Evolutionary conservation across 2,888 invertebrate genomes (phyloP), one percentile per base, ranked within the genome.

Genomic region (Euclidia mi): DNA sequence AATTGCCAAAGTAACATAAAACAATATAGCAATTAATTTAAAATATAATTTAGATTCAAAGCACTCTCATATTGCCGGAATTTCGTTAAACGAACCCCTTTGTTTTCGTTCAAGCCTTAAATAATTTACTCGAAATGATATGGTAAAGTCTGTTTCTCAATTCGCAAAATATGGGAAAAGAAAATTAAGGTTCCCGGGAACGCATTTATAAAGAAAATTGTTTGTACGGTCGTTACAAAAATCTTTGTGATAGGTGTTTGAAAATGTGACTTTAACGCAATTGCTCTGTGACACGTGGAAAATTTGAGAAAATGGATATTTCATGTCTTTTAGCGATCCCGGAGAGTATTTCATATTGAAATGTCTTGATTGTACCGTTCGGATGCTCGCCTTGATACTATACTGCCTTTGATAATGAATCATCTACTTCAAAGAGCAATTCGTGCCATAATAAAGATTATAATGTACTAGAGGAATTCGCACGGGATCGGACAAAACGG

Each of bases 161-260:
- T 56, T 49, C 20, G 40, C 35, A 20, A 42, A 31, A 40, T 31
- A 44, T 38, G 34, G 9, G 25, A 40, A 49, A 45, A 29, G 32
- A 56, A 31, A 40, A 49, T 56, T 32, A 56, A 25, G 32, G 14
- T 17, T 14, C 15, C 10, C 15, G 10, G 40, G 43, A 18, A 50
- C 35, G 41, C 11, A 50, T 46, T 42, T 31, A 46, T 42, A 31
- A 37, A n/a, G 45, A 56, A 56, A 41, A 50, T 50, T 45, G 29
- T 43, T 18, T 38, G n/a, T 25, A 31, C 44, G 12, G 12, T 45
- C 45, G 44, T 52, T 45, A 45, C n/a, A 11, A 25, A 10, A 15
- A 6, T 18, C 28, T 44, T 44, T 45, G 45, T 34, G 29, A 43
- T 17, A 35, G 35, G 35, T 50, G 45, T 45, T 35, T 34, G 35